phyloP scores from a whole-genome alignment of 2,888 invertebrate genomes.

The Cenopis cana region DNA sequence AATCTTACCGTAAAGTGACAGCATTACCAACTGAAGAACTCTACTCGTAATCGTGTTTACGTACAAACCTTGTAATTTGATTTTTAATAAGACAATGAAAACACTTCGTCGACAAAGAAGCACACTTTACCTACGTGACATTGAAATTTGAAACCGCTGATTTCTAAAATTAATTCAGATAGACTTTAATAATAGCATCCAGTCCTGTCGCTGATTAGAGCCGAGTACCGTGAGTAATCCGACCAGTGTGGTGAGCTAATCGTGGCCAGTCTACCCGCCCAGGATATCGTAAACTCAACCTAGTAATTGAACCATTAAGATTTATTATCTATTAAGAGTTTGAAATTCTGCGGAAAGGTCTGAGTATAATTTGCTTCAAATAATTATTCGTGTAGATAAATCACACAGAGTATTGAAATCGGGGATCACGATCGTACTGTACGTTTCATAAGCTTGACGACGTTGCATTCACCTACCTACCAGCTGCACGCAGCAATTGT shows the following conservation, averaged over 20 bases:
- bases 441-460: slow-evolving; percentile 13
- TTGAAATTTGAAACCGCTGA: slow-evolving; percentile 30
- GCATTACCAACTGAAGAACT: background rate
- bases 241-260: slow-evolving; percentile 41
- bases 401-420: slow-evolving; percentile 32
- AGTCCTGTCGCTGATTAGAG: slow-evolving; percentile 30
- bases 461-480: background rate
- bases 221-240: slow-evolving; percentile 42
- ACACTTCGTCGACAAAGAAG: slow-evolving; percentile 12
- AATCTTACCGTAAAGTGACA: background rate
- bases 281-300: slow-evolving; percentile 24
- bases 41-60: background rate
- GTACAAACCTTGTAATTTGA: background rate
- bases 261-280: slow-evolving; percentile 27
- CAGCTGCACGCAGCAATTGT: slow-evolving; percentile 5
- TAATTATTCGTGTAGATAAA: slow-evolving; percentile 36
- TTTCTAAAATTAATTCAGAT: slow-evolving; percentile 33
- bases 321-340: background rate
- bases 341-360: slow-evolving; percentile 9
- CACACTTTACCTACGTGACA: slow-evolving; percentile 14
- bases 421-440: slow-evolving; percentile 27
- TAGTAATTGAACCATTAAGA: slow-evolving; percentile 13
- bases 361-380: slow-evolving; percentile 21
- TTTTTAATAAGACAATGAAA: slow-evolving; percentile 1
- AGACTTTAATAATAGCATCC: slow-evolving; percentile 31